Conservation (phyloP, 1,140 invertebrate genomes). For the Lutraria rhynchaena region DNA sequence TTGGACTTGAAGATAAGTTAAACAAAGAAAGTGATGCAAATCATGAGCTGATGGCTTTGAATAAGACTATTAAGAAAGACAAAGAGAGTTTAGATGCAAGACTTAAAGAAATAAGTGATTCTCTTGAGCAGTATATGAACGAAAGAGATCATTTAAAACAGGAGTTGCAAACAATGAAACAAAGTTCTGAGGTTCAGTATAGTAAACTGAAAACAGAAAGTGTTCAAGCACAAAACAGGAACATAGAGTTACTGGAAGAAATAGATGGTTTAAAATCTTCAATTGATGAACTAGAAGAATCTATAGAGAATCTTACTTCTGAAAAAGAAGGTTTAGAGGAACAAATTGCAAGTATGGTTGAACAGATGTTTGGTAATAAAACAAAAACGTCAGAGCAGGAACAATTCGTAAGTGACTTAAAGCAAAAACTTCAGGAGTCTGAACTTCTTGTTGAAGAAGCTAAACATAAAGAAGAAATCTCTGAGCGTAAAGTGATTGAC, state of each 20-base stretch:
- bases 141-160: not conserved
- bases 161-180: conserved; percentile 5
- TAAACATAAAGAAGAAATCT: conserved; percentile 9
- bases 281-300: conserved; percentile 12
- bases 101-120: not conserved
- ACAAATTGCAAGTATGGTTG: conserved; percentile 40
- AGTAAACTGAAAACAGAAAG: conserved; percentile 21
- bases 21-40: conserved; percentile 24
- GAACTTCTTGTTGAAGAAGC: conserved; percentile 49
- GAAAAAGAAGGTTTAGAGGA: conserved; percentile 49
- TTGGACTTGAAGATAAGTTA: conserved; percentile 26
- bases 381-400: conserved; percentile 25
- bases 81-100: conserved; percentile 24
- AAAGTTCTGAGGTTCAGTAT: not conserved
- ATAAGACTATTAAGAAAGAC: conserved; percentile 3
- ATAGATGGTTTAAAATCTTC: conserved; percentile 36
- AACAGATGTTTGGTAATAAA: conserved; percentile 37
- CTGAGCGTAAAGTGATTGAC: conserved; percentile 68
- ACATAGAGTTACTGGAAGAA: conserved; percentile 40
- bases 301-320: not conserved
- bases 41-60: not conserved
- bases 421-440: conserved; percentile 27
- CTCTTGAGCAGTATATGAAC: not conserved
- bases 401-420: conserved; percentile 13
- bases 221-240: conserved; percentile 28